phyloP scores from a whole-genome alignment of 2,888 invertebrate genomes.

The Eristalis pertinax region DNA sequence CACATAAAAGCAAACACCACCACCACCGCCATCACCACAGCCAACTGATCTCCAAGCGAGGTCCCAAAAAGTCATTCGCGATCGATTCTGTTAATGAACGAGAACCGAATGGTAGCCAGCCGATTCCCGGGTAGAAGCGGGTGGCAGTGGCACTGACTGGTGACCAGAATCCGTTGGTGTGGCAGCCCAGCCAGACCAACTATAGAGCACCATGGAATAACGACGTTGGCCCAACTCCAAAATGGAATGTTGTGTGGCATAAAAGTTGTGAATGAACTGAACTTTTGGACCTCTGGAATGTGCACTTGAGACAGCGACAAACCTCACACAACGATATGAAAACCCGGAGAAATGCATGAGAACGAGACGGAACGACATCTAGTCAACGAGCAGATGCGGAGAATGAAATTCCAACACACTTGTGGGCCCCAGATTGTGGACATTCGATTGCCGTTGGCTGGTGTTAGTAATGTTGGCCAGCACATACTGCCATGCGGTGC shows the following conservation, averaged over 20 bases:
- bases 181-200: background rate
- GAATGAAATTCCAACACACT: constrained; percentile 57
- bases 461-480: constrained; percentile 25
- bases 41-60: constrained; percentile 41
- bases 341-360: constrained; percentile 44
- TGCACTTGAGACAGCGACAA: constrained; percentile 78
- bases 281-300: constrained; percentile 79
- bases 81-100: constrained; percentile 73
- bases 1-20: constrained; percentile 3
- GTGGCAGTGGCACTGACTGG: background rate
- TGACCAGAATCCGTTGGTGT: constrained; percentile 26
- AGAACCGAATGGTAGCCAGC: background rate
- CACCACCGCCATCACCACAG: background rate
- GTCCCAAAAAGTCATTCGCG: constrained; percentile 68
- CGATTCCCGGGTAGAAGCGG: background rate
- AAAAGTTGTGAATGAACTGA: constrained; percentile 81
- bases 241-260: constrained; percentile 66
- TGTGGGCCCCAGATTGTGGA: background rate
- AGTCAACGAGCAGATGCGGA: constrained; percentile 12
- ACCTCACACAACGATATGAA: constrained; percentile 71
- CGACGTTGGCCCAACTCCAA: constrained; percentile 53
- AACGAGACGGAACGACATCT: constrained; percentile 39
- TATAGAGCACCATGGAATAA: constrained; percentile 21
- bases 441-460: background rate
- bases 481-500: background rate